Evolutionary conservation across 2,797 vertebrate genomes (phyloP).

Genomic region (Nothura maculosa): DNA sequence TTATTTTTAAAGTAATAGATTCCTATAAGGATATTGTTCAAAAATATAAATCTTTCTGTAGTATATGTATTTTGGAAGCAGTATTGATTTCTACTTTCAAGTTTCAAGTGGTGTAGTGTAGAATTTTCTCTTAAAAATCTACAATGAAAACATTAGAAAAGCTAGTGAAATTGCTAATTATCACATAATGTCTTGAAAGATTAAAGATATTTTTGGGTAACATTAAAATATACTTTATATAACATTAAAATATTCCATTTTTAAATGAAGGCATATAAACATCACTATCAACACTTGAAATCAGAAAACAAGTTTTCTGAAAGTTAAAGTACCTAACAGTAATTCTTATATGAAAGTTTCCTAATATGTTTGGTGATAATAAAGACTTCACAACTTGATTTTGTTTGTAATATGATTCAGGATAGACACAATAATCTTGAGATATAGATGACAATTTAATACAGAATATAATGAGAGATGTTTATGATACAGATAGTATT

Average conservation of each 20-base stretch:
- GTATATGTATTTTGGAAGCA: neutral
- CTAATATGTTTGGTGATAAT: neutral
- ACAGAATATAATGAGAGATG: neutral
- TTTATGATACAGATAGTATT: neutral
- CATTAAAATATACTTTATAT: neutral
- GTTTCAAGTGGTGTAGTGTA: neutral
- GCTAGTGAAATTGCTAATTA: neutral
- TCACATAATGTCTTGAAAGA: neutral
- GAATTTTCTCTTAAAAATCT: neutral
- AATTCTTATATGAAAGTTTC: neutral
- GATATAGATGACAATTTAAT: neutral
- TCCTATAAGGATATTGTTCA: neutral
- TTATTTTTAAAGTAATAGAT: neutral
- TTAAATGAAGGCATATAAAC: neutral
- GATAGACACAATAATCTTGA: neutral
- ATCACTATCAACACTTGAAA: neutral
- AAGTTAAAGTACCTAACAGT: neutral
- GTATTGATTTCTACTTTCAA: neutral
- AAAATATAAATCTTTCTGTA: neutral
- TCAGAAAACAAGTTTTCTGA: neutral
- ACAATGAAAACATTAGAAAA: neutral
- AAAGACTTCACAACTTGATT: neutral
- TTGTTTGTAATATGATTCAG: neutral
- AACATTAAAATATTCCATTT: no score
- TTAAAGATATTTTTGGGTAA: neutral